Base-by-base conservation (phyloP, 2,113 vertebrate species). In the Smithornis capensis region DNA sequence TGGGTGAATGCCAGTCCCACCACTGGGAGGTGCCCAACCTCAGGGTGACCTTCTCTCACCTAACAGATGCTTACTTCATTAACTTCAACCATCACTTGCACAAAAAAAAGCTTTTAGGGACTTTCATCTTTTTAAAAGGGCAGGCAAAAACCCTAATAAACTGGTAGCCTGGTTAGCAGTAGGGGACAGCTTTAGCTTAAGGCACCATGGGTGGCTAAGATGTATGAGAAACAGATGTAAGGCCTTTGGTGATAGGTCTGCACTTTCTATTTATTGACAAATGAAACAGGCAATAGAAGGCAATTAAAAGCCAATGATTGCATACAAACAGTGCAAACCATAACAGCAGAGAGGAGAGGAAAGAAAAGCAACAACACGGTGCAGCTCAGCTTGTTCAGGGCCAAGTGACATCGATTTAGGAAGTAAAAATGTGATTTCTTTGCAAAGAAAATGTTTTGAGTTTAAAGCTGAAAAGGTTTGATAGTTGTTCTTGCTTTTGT, bases 201-300 rank as follows among this genome's bases (percentile, higher is more conserved):
- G 95, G 96, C 98, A 97, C 97, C 96, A 96, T 98, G 98, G 98
- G 98, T 98, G 98, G 98, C 97, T 97, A 81, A 91, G 85, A 89
- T 97, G 88, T 97, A 98, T 98, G 96, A 95, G 97, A 98, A 98
- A 98, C 98, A 98, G 98, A 98, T 98, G 98, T 94, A 96, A 94
- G 74, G 87, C 88, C 96, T 98, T 96, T 94, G 96, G 96, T 91
- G 91, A 94, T 84, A 92, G 96, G 89, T 80, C 95, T 91, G 84
- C 70, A 60, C 85, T 95, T 97, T 97, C 96, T 96, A 96, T 98
- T 98, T 98, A 98, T 94, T 96, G 97, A 96, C 97, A 96, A 97
- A 97, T 97, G 97, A 97, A 96, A 96, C 92, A 96, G 97, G 90
- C 97, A 97, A 94, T 96, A 95, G 97, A 96, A 97, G 87, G 95